Percentiles rank a stretch among this genome's conserved stretches.
Evolutionary conservation across 2,888 invertebrate genomes (phyloP).

Genomic region (Athalia cordata): DNA sequence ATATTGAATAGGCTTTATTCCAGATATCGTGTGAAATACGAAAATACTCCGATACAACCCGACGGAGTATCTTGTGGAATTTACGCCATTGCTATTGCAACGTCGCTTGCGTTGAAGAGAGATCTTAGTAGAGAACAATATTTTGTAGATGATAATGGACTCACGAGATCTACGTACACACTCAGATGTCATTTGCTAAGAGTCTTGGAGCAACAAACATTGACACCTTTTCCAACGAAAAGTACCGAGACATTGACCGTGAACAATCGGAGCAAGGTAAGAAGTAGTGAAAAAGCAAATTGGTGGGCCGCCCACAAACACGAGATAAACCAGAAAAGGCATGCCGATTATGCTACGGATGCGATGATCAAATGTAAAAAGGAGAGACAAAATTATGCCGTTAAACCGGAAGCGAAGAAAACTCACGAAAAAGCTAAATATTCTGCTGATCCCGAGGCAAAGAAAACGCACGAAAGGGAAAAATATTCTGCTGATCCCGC

Average conservation of each 20-base stretch:
- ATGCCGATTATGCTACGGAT: background rate
- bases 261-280: too few species aligned
- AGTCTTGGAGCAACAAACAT: background rate
- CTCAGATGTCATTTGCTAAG: background rate
- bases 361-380: background rate
- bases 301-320: background rate
- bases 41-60: background rate
- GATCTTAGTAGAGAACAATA: background rate
- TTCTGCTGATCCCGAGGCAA: background rate
- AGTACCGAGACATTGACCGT: too few species aligned
- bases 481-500: background rate
- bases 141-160: background rate
- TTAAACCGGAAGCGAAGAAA: background rate
- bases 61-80: background rate
- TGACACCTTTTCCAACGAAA: too few species aligned
- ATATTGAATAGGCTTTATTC: constrained; percentile 15
- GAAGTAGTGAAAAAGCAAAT: too few species aligned
- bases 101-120: background rate
- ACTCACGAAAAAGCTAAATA: constrained; percentile 5
- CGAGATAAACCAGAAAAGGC: background rate
- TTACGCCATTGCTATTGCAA: background rate
- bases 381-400: background rate
- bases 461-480: background rate
- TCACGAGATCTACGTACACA: background rate
- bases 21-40: background rate